These are phyloP conservation scores for Dolichallabes microphthalmus DNA, from an alignment of 2,113 vertebrate genomes.

Conservation along the genomic window DNA sequence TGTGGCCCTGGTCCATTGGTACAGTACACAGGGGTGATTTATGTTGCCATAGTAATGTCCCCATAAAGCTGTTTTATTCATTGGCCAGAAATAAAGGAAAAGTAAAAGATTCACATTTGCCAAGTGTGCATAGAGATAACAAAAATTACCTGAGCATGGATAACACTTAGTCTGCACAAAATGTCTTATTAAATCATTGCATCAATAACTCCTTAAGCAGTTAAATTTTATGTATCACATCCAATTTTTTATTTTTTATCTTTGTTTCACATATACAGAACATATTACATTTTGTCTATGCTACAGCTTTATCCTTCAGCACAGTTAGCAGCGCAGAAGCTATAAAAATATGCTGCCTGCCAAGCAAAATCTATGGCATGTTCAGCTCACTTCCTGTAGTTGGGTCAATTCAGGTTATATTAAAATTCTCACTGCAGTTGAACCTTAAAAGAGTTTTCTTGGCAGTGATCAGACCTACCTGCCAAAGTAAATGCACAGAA, in stretches of 20 bases:
- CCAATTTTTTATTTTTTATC: background rate
- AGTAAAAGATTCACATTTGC: background rate
- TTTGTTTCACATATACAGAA: background rate
- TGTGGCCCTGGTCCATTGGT: background rate
- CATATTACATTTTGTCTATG: background rate
- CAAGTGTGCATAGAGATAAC: background rate
- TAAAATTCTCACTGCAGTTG: background rate
- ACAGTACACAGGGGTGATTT: background rate
- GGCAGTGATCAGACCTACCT: background rate
- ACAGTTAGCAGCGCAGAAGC: background rate
- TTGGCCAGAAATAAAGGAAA: background rate
- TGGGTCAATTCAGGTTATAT: background rate
- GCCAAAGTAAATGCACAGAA: background rate
- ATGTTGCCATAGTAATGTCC: background rate
- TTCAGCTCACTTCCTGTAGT: background rate
- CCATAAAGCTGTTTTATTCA: background rate
- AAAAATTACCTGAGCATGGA: background rate
- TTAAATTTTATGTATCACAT: background rate
- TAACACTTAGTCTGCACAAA: too few relatives aligned
- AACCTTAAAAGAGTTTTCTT: background rate
- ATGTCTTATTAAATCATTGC: background rate
- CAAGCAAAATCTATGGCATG: background rate
- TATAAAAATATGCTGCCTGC: background rate
- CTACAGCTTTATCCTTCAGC: background rate
- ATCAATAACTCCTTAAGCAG: background rate